phyloP scores from a whole-genome alignment of 2,888 invertebrate species.

The Elmis aenea region DNA sequence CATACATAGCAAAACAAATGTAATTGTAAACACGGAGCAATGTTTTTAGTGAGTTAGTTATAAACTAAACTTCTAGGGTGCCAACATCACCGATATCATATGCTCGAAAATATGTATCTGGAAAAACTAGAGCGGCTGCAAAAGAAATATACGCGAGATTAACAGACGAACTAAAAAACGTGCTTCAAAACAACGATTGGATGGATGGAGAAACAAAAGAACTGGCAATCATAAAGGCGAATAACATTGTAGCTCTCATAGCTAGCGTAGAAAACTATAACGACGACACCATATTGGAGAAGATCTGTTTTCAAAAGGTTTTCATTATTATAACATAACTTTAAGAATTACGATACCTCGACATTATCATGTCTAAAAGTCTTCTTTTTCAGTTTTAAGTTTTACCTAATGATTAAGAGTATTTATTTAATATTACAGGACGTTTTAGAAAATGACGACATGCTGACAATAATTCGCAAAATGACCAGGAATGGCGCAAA shows the following conservation, averaged over 20 bases:
- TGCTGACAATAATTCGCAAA: not conserved
- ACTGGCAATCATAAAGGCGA: slow-evolving; percentile 21
- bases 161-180: slow-evolving; percentile 18
- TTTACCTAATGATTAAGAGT: not conserved
- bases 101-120: slow-evolving; percentile 13
- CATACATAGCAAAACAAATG: too few relatives aligned
- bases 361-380: too few relatives aligned
- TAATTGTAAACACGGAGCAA: too few relatives aligned
- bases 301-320: not conserved
- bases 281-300: slow-evolving; percentile 23
- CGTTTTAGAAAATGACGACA: not conserved
- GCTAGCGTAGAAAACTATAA: slow-evolving; percentile 29
- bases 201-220: slow-evolving; percentile 25
- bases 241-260: slow-evolving; percentile 22
- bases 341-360: too few relatives aligned
- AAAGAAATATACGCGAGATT: slow-evolving; percentile 22
- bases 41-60: too few relatives aligned
- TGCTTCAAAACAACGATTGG: slow-evolving; percentile 22
- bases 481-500: not conserved
- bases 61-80: too few relatives aligned
- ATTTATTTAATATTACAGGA: not conserved
- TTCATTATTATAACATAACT: not conserved
- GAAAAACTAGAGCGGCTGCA: slow-evolving; percentile 12
- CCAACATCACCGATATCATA: too few relatives aligned
- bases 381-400: too few relatives aligned